These are phyloP conservation scores for Daphoenositta chrysoptera DNA, from an alignment of 2,113 vertebrate species.

Conservation along the genomic window DNA sequence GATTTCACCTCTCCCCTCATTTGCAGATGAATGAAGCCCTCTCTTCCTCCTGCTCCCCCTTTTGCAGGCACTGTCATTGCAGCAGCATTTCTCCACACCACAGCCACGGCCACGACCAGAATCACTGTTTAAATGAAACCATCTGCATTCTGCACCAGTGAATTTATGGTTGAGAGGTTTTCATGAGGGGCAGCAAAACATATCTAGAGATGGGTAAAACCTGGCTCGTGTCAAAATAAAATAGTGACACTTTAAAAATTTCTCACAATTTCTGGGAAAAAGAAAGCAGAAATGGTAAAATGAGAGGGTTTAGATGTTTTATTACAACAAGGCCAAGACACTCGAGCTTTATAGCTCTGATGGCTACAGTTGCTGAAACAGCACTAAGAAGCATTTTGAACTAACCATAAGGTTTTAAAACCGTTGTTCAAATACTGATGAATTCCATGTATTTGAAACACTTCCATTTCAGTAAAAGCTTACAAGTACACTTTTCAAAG, in stretches of 20 bases:
- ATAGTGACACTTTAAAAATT: rapidly evolving
- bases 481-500: not conserved
- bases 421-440: not conserved
- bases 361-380: not conserved
- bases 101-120: not conserved
- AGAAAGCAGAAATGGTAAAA: not conserved
- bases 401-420: not conserved
- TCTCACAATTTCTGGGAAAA: not conserved
- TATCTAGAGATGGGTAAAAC: not conserved
- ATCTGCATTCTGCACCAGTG: not conserved
- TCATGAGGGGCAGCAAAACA: rapidly evolving
- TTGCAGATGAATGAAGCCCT: not conserved
- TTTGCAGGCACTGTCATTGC: not conserved
- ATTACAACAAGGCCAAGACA: not conserved
- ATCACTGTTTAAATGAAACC: not conserved
- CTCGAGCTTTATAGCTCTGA: not conserved
- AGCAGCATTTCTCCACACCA: not conserved
- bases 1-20: not conserved
- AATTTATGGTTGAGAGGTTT: not conserved
- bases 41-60: not conserved
- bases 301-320: not conserved
- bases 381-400: not conserved
- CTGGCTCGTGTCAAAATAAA: not conserved
- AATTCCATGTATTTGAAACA: not conserved
- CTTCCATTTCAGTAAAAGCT: not conserved